These are phyloP conservation scores for Panthera uncia DNA, from an alignment of 2,113 vertebrate species.

Conservation along the genomic window DNA sequence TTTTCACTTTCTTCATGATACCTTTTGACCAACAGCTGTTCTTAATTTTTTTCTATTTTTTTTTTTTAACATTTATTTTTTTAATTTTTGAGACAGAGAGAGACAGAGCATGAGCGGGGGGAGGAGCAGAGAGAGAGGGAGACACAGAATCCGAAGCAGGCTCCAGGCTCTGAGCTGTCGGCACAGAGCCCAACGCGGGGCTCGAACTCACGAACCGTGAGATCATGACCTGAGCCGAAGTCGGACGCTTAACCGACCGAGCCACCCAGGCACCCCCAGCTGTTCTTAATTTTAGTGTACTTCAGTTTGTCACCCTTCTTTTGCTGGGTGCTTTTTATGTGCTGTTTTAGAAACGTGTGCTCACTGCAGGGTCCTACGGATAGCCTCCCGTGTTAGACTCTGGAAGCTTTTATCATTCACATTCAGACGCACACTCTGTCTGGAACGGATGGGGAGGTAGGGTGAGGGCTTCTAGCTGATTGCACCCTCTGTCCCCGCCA, in stretches of 20 bases:
- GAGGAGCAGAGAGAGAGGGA: no score
- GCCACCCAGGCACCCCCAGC: background rate
- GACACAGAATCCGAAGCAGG: no score
- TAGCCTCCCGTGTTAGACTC: background rate
- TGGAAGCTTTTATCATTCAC: background rate
- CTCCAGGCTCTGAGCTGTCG: no score
- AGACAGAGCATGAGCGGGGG: no score
- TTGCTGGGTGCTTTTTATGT: background rate
- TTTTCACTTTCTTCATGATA: background rate
- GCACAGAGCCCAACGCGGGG: no score
- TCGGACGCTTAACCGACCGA: no score
- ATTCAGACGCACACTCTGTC: accelerated
- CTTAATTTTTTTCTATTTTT: background rate
- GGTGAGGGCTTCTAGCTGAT: background rate
- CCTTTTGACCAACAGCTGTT: background rate
- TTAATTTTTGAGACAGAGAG: no score
- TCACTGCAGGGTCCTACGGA: background rate
- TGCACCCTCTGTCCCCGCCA: accelerated
- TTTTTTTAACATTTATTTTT: no score
- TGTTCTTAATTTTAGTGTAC: background rate
- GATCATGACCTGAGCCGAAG: no score
- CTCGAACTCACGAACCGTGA: no score
- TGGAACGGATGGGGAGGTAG: background rate
- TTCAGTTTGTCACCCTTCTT: background rate
- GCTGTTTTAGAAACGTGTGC: background rate